A percentile compares a stretch with the other conserved stretches of the same genome.
These are phyloP conservation scores for Alouatta caraya DNA, from an alignment of 2,797 vertebrate species.

Conservation along the genomic window DNA sequence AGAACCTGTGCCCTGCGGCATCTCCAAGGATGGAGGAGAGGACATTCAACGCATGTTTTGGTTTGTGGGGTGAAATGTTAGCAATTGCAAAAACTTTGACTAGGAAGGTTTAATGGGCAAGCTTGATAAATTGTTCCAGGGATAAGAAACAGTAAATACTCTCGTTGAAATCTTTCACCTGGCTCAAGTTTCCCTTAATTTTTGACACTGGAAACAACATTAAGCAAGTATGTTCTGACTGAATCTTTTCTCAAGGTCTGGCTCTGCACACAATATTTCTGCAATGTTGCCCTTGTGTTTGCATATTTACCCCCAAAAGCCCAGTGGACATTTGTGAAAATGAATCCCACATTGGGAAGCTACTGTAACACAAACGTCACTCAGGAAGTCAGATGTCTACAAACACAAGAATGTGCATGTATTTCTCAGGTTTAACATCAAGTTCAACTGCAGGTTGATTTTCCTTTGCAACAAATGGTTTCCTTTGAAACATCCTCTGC, in stretches of 20 bases:
- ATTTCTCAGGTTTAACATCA: not conserved
- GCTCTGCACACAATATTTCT: not conserved
- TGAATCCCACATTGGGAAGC: fast-evolving
- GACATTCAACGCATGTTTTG: slow-evolving; percentile 72
- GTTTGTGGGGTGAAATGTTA: slow-evolving; percentile 71
- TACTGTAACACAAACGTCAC: not conserved
- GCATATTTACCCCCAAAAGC: fast-evolving
- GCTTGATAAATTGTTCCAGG: slow-evolving; percentile 63
- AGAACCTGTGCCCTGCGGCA: slow-evolving; percentile 75
- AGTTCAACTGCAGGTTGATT: not conserved
- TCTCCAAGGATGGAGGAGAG: slow-evolving; percentile 60
- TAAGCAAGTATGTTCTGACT: not conserved
- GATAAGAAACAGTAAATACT: slow-evolving; percentile 50
- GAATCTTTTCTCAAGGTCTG: not conserved
- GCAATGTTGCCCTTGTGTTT: fast-evolving
- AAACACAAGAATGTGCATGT: not conserved
- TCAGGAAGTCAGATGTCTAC: slow-evolving; percentile 21
- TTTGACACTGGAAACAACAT: not conserved
- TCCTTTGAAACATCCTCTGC: not conserved
- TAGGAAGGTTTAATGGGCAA: slow-evolving; percentile 53
- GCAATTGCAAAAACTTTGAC: slow-evolving; percentile 66
- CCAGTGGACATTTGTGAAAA: not conserved
- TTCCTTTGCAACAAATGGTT: not conserved
- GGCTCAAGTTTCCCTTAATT: not conserved
- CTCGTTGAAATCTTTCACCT: slow-evolving; percentile 61